A percentile compares a stretch with the other conserved stretches of the same genome.
Conservation (phyloP, 2,113 vertebrate species). For the Haemorhous mexicanus region DNA sequence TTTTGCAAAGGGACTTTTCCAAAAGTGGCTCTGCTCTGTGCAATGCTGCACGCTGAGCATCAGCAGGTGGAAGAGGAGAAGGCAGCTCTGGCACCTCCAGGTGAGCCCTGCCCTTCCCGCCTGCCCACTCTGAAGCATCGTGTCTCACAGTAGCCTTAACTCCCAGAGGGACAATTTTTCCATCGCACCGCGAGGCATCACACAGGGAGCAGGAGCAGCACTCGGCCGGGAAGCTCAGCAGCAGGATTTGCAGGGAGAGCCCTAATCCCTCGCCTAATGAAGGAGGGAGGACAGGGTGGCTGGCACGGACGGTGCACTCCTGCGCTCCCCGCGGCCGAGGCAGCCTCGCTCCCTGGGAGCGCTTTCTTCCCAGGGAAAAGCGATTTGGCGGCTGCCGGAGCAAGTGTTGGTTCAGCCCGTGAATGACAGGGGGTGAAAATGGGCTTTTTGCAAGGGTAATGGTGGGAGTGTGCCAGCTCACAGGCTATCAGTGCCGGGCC, state of each 20-base stretch:
- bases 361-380: background rate
- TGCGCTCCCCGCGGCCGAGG: too few species aligned
- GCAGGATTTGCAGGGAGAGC: background rate
- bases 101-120: background rate
- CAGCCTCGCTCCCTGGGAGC: background rate
- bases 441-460: background rate
- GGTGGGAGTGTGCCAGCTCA: background rate
- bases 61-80: background rate
- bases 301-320: background rate
- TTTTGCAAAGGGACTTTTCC: background rate
- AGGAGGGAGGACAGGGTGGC: background rate
- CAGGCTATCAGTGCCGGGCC: accelerated
- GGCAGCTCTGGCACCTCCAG: accelerated
- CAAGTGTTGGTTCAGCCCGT: background rate
- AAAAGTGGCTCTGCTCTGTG: background rate
- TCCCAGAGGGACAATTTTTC: background rate
- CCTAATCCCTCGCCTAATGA: background rate
- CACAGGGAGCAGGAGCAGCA: accelerated
- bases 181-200: accelerated
- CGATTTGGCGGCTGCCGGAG: background rate
- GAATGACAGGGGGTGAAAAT: background rate
- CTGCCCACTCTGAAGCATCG: background rate
- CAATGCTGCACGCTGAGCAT: accelerated
- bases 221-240: background rate
- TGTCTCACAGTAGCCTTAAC: accelerated